These are phyloP conservation scores for Phyllostomus discolor DNA, from an alignment of 2,113 vertebrate genomes.

Conservation along the genomic window DNA sequence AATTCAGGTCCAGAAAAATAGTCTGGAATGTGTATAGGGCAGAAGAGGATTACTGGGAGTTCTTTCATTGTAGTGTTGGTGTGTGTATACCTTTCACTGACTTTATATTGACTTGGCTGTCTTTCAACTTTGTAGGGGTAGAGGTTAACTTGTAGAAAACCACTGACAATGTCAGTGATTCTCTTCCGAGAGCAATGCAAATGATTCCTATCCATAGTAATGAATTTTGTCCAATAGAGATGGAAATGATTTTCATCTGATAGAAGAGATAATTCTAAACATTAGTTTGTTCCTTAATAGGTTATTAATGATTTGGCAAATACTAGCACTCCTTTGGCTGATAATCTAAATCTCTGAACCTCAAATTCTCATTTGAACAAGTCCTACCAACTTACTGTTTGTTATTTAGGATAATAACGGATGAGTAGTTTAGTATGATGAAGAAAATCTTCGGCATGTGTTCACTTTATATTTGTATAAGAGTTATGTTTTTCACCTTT, in stretches of 20 bases:
- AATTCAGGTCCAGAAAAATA: too few species aligned
- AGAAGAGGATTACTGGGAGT: background rate
- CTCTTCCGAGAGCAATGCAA: background rate
- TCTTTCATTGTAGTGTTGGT: background rate
- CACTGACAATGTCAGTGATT: background rate
- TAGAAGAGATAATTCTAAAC: background rate
- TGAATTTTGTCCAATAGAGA: background rate
- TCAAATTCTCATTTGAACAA: slow-evolving; percentile 15
- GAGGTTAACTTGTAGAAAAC: background rate
- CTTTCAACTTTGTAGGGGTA: background rate
- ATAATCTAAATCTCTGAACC: slow-evolving; percentile 36
- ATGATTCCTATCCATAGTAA: background rate
- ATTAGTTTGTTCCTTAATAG: background rate
- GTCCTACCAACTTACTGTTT: background rate
- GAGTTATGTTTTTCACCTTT: too few species aligned
- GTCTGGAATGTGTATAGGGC: too few species aligned
- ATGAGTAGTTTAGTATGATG: background rate
- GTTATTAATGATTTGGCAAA: background rate
- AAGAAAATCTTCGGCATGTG: background rate
- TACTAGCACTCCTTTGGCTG: background rate
- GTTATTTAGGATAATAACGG: background rate
- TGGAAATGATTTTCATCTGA: background rate
- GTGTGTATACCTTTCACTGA: background rate
- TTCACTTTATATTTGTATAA: too few species aligned
- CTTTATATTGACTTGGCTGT: background rate